Evolutionary conservation across 2,888 invertebrate genomes (phyloP), one percentile per base, ranked within the genome.

Genomic region (Amaurobius ferox): DNA sequence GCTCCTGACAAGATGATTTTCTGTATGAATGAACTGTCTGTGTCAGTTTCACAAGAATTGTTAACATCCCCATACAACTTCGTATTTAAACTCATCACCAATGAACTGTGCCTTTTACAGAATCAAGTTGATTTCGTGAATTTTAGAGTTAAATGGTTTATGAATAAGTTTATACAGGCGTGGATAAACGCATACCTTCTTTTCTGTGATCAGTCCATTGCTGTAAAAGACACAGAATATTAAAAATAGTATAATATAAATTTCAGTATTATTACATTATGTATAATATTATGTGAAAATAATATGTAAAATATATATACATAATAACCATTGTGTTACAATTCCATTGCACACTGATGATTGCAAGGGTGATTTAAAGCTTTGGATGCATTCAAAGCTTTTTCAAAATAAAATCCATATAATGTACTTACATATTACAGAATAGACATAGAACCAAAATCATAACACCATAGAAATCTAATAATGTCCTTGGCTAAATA

Each of bases 181-280:
- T 85, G 26, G 85, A 85, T 73, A 85, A 78, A 68, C 85, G 72
- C 26, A 85, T 19, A 9, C 85, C 77, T 85, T 85, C 85, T 73
- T 85, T 85, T 68, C 78, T 85, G 78, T 86, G 85, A 55, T 86
- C 85, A 2, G 85, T 86, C 85, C 85, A 86, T 61, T 86, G 85
- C 85, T 86, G 23, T 9, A 44, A 40, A 29, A 67, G 61, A 19
- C 29, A 81, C 44, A 48, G 2, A 62, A 26, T 23, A 30, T 11
- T 16, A 61, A 11, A 72, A 32, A 13, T 26, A 61, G 40, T 23
- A 35, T 64, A 40, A 23, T 23, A 71, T 44, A n/a, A 0, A 11
- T 16, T 30, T 32, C 7, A 73, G 16, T 39, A 16, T 26, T 23
- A 2, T 16, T 44, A 16, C 16, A 16, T 16, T 2, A 23, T 5